These are phyloP conservation scores for Rhamnusium bicolor DNA, from an alignment of 2,888 invertebrate species.

Conservation along the genomic window DNA sequence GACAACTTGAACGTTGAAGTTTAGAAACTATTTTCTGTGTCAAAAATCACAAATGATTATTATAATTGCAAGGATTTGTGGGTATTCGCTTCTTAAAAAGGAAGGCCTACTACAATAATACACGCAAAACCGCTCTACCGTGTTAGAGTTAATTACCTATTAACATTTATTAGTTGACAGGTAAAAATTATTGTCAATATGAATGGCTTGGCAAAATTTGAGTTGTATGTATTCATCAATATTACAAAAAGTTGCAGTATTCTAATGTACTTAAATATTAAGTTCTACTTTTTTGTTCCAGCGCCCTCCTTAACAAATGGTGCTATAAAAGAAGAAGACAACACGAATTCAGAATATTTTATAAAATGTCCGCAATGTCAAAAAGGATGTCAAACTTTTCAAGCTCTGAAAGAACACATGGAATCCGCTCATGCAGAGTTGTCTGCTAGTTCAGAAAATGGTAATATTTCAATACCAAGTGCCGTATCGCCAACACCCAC, in stretches of 20 bases:
- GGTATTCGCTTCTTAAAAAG: no score
- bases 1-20: no score
- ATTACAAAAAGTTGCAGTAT: neutral
- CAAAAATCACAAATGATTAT: no score
- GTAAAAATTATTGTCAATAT: slow-evolving; percentile 40
- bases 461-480: slow-evolving; percentile 55
- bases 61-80: no score
- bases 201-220: slow-evolving; percentile 29
- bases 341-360: slow-evolving; percentile 65
- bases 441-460: slow-evolving; percentile 69
- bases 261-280: neutral
- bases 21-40: no score
- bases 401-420: slow-evolving; percentile 73
- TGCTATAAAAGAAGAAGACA: slow-evolving; percentile 62
- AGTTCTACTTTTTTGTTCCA: slow-evolving; percentile 66
- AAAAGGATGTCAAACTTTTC: slow-evolving; percentile 71
- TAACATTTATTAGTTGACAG: slow-evolving; percentile 46
- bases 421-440: slow-evolving; percentile 69
- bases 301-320: slow-evolving; percentile 71
- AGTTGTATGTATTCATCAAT: slow-evolving; percentile 11
- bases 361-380: slow-evolving; percentile 73
- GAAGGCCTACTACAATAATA: no score
- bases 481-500: slow-evolving; percentile 74
- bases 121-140: no score
- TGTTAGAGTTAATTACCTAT: slow-evolving; percentile 8